Evolutionary conservation across 2,888 invertebrate genomes (phyloP).

Genomic region (Cheilosia scutellata): DNA sequence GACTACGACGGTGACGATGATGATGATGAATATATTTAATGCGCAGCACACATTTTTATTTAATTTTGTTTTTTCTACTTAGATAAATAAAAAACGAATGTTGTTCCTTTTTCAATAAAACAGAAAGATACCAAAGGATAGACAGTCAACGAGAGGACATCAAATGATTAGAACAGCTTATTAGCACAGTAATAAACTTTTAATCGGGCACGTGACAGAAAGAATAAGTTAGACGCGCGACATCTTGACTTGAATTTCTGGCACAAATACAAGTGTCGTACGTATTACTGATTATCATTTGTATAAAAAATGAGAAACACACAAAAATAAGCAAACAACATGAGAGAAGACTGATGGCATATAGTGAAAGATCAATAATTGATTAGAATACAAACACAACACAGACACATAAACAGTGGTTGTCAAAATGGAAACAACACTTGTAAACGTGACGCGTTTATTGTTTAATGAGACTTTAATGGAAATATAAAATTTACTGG

Average conservation of each 20-base stretch:
- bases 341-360: too few species aligned
- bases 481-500: too few species aligned
- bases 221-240: conserved; percentile 5
- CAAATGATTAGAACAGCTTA: conserved; percentile 10
- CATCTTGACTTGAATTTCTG: conserved; percentile 35
- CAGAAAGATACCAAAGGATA: not conserved
- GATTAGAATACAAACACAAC: too few species aligned
- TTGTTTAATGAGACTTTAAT: too few species aligned
- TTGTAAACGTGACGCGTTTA: too few species aligned
- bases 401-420: too few species aligned
- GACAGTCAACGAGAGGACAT: not conserved
- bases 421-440: too few species aligned
- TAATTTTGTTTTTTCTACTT: conserved; percentile 8
- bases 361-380: too few species aligned
- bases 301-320: conserved; percentile 1
- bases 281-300: conserved; percentile 12
- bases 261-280: conserved; percentile 1
- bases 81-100: not conserved
- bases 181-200: not conserved
- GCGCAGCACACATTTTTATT: conserved; percentile 60
- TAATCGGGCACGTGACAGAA: conserved; percentile 30
- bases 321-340: not conserved
- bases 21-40: conserved; percentile 60
- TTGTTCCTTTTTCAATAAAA: not conserved
- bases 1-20: conserved; percentile 10